Conservation (phyloP, 1,140 invertebrate genomes). For the Danaus melanippus region DNA sequence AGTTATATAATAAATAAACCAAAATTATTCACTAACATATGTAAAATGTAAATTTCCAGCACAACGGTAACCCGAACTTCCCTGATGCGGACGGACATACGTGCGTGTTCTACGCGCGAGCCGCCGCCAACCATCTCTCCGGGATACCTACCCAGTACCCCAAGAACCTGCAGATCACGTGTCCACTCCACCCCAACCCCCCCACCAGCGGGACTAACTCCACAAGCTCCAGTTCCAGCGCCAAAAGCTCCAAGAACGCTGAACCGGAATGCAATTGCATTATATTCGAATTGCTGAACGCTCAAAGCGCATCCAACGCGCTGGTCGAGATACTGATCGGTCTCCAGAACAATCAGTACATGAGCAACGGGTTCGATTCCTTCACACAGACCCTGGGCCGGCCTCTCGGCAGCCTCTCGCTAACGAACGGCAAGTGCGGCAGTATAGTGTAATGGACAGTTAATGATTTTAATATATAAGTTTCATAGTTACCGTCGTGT, state of each 20-base stretch:
- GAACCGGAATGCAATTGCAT: constrained; percentile 64
- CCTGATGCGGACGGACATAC: constrained; percentile 64
- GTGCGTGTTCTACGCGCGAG: constrained; percentile 67
- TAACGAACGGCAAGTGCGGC: constrained; percentile 60
- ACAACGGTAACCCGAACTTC: constrained; percentile 70
- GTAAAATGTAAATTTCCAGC: constrained; percentile 37
- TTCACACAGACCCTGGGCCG: constrained; percentile 38
- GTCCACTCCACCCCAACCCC: constrained; percentile 54
- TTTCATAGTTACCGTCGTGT: background rate
- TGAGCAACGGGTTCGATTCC: constrained; percentile 41
- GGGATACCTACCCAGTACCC: constrained; percentile 59
- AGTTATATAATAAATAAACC: too few relatives aligned
- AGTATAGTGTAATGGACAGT: constrained; percentile 48
- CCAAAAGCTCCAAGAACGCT: constrained; percentile 47
- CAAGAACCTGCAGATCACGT: constrained; percentile 56
- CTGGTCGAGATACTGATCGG: constrained; percentile 62
- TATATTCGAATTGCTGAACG: constrained; percentile 60
- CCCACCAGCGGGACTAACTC: constrained; percentile 42
- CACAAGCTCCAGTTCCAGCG: constrained; percentile 47
- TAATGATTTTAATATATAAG: background rate
- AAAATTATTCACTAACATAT: background rate
- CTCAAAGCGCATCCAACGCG: constrained; percentile 59
- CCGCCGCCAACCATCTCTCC: constrained; percentile 62
- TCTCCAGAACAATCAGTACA: constrained; percentile 61
- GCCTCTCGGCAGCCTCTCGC: constrained; percentile 39